A percentile compares a stretch with the other conserved stretches of the same genome.
Evolutionary conservation across 2,797 vertebrate genomes (phyloP).

Genomic region (Sciurus carolinensis): DNA sequence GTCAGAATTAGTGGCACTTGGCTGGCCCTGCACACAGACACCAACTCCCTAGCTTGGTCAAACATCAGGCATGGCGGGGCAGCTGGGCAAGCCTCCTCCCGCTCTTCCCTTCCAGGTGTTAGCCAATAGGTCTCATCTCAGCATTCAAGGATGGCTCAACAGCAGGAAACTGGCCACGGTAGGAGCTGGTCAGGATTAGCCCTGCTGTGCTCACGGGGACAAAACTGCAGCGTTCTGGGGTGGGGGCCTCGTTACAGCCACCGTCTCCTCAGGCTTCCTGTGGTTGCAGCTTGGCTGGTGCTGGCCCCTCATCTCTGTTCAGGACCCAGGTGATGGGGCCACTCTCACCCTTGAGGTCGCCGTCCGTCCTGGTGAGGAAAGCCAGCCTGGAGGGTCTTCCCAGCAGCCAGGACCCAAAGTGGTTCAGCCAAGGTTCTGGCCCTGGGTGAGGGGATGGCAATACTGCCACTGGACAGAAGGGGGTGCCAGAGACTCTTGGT

Average conservation of each 20-base stretch:
- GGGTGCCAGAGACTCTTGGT: constrained; percentile 1
- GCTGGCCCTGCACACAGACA: neutral
- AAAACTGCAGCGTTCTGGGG: neutral
- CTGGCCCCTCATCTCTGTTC: neutral
- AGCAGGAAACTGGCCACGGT: neutral
- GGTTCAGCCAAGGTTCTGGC: no score
- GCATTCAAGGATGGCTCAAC: neutral
- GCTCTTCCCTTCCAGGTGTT: no score
- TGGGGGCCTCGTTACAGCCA: no score
- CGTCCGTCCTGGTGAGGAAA: neutral
- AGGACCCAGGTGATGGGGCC: no score
- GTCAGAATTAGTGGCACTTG: neutral
- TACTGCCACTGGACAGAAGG: neutral
- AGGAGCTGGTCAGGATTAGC: neutral
- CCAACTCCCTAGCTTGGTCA: neutral
- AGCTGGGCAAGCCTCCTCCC: neutral
- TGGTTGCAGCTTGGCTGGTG: neutral
- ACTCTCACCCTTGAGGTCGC: neutral
- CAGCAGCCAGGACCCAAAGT: neutral
- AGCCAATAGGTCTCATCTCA: neutral
- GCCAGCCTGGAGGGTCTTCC: neutral
- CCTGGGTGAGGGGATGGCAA: neutral
- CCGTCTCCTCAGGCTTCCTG: neutral
- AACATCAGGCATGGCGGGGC: neutral
- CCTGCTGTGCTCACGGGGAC: neutral